Base-by-base conservation (phyloP, 1,140 invertebrate species). In the Battus philenor region DNA sequence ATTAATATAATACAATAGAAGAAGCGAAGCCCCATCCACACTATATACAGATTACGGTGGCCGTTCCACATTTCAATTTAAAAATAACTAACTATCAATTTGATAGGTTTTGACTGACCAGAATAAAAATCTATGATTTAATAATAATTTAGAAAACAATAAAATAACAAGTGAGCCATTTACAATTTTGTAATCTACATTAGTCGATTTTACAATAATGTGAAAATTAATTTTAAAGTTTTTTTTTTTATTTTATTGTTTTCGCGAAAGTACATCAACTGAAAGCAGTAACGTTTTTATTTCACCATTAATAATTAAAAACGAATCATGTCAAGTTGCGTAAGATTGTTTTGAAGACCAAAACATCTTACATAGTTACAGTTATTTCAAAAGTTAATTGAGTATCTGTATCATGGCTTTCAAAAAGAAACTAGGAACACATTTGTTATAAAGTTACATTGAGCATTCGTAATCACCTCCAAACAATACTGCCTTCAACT, bases 31-130 rank as follows among this genome's bases (percentile, higher is more conserved):
- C 66, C 66, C 54, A 47, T 46, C 32, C 47, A 50, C 62, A 26
- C 49, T 79, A 79, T 81, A 70, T 79, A 79, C 73, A 78, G 48
- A 67, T 67, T 57, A 66, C 39, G 53, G 68, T 62, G 66, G 59
- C 59, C 18, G 39, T 30, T 20, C 53, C 44, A 43, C 50, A 52
- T 54, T 47, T 50, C 47, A 59, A 63, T 64, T 69, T 65, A 76
- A 53, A 75, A 41, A 70, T 61, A 68, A 75, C 49, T 59, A 68
- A 75, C 49, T 59, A 65, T 61, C 54, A 54, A 63, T 58, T 59
- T 63, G 68, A 70, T 77, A 77, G 75, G 68, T 75, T 67, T 70
- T 66, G 59, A 77, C 55, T 79, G 78, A 82, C 75, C 78, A 82
- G 75, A 82, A 79, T 68, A 69, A 64, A 68, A 68, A 68, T 61